Conservation (phyloP, 2,888 invertebrate species). For the Leptopilina syphax region DNA sequence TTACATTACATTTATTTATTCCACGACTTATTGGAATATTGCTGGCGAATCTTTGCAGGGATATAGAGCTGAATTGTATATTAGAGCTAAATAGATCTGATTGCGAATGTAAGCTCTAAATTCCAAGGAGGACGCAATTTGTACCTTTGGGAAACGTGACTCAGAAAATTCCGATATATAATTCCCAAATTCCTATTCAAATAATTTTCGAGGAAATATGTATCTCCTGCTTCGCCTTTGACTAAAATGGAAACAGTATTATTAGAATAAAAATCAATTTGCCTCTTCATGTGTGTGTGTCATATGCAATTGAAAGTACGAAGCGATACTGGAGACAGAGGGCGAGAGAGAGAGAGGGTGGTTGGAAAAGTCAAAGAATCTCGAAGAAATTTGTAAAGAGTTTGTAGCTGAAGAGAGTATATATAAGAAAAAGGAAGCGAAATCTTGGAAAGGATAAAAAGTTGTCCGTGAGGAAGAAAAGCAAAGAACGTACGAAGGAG, state of each 20-base stretch:
- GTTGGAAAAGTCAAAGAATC: neutral
- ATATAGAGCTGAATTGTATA: neutral
- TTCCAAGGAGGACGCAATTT: no score
- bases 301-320: neutral
- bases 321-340: neutral
- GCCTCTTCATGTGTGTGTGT: neutral
- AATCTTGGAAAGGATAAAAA: conserved; percentile 25
- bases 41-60: neutral
- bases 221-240: no score
- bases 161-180: no score
- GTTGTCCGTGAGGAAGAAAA: conserved; percentile 28
- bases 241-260: neutral
- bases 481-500: conserved; percentile 19
- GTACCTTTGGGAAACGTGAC: no score
- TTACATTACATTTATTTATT: no score
- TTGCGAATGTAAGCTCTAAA: no score
- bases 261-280: neutral
- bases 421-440: conserved; percentile 20
- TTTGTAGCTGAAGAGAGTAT: neutral
- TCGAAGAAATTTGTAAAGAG: conserved; percentile 3
- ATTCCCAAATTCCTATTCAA: no score
- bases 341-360: no score
- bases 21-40: neutral
- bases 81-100: no score
- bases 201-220: no score